phyloP scores from a whole-genome alignment of 2,113 vertebrate genomes.

The Aspiorhynchus laticeps region DNA sequence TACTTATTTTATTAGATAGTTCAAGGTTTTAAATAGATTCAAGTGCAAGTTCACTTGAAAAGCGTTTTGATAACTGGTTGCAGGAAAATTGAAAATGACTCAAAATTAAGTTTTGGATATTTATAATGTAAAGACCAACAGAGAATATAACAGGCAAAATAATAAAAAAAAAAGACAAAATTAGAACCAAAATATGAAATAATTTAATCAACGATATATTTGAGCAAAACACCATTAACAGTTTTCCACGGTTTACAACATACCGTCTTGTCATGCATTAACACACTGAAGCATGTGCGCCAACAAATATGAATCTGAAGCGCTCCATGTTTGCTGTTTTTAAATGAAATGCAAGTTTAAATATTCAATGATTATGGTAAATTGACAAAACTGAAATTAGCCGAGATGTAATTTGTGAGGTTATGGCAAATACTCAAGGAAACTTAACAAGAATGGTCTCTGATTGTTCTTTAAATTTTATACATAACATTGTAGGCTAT shows the following conservation, averaged over 20 bases:
- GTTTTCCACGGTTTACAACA: slow-evolving; percentile 56
- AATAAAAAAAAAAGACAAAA: not conserved
- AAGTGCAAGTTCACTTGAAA: not conserved
- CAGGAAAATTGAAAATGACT: not conserved
- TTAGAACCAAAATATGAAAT: slow-evolving; percentile 35
- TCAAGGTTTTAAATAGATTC: not conserved
- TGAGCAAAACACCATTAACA: slow-evolving; percentile 32
- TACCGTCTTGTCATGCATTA: slow-evolving; percentile 57
- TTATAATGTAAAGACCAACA: not conserved
- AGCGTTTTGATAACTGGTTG: not conserved
- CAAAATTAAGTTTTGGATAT: not conserved
- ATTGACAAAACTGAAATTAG: slow-evolving; percentile 9
- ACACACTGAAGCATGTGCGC: slow-evolving; percentile 46
- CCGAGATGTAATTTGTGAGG: not conserved
- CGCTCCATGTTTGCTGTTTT: not conserved
- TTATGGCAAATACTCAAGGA: not conserved
- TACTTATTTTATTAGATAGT: not conserved
- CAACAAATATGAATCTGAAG: slow-evolving; percentile 27
- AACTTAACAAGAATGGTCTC: not conserved
- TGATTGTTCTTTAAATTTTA: not conserved
- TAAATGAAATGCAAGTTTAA: not conserved
- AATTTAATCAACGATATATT: slow-evolving; percentile 49
- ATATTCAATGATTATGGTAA: slow-evolving; percentile 18
- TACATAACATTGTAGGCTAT: slow-evolving; percentile 8
- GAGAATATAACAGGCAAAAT: not conserved